Conservation (phyloP, 1,140 invertebrate species). For the Andricus grossulariae region DNA sequence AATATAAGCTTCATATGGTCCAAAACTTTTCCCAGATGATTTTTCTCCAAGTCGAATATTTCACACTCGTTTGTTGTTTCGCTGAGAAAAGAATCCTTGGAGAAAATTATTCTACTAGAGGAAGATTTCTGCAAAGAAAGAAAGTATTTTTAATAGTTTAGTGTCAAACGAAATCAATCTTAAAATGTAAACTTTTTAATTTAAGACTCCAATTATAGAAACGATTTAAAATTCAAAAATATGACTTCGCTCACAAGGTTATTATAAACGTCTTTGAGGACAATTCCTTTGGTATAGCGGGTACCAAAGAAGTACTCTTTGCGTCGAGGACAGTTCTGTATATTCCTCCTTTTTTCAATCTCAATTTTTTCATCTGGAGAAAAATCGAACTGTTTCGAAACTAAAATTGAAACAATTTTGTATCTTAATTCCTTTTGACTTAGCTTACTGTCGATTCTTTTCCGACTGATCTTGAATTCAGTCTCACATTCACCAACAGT, state of each 20-base stretch:
- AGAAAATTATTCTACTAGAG: conserved; percentile 36
- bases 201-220: neutral
- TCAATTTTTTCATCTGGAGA: conserved; percentile 53
- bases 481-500: conserved; percentile 66
- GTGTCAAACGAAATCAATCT: too few relatives aligned
- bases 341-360: conserved; percentile 56
- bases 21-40: conserved; percentile 46
- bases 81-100: conserved; percentile 44
- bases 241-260: conserved; percentile 54
- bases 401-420: conserved; percentile 44
- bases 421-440: conserved; percentile 39
- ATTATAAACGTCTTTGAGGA: conserved; percentile 51
- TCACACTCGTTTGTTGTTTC: conserved; percentile 51
- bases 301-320: conserved; percentile 54
- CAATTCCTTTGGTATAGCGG: conserved; percentile 51
- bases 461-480: conserved; percentile 57
- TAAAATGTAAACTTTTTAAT: too few relatives aligned
- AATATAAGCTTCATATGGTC: conserved; percentile 46
- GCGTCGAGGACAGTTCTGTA: conserved; percentile 55
- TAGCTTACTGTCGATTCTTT: conserved; percentile 47
- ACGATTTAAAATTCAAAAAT: conserved; percentile 4
- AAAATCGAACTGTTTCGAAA: conserved; percentile 50
- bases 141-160: neutral
- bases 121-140: conserved; percentile 50
- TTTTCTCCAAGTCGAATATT: conserved; percentile 43